A percentile compares a stretch with the other conserved stretches of the same genome.
Evolutionary conservation across 2,888 invertebrate genomes (phyloP).

Genomic region (Machimus rusticus): DNA sequence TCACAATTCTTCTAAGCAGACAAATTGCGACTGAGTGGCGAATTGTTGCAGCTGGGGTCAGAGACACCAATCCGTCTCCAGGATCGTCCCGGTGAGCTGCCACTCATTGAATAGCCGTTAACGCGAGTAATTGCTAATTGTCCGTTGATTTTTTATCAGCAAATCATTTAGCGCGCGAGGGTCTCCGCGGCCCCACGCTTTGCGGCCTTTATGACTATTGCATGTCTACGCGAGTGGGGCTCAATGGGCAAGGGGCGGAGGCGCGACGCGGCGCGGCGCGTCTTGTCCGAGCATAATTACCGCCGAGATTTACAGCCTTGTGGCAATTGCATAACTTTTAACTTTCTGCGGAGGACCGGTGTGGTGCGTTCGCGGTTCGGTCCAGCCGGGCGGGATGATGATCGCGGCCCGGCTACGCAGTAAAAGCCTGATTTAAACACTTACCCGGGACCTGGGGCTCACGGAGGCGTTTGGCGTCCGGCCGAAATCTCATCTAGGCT

Average conservation of each 20-base stretch:
- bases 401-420: neutral
- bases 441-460: neutral
- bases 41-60: neutral
- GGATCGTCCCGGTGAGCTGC: neutral
- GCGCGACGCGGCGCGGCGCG: neutral
- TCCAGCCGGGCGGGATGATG: neutral
- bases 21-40: neutral
- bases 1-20: neutral
- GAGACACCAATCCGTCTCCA: neutral
- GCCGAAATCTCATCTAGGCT: slow-evolving; percentile 30
- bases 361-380: neutral
- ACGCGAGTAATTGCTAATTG: neutral
- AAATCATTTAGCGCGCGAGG: neutral
- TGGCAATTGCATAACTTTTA: slow-evolving; percentile 22
- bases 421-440: neutral
- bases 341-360: neutral
- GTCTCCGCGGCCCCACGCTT: neutral
- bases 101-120: neutral
- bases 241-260: neutral
- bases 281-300: slow-evolving; percentile 42
- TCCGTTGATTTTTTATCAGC: neutral
- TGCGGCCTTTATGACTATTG: neutral
- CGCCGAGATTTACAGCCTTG: slow-evolving; percentile 29
- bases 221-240: neutral
- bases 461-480: neutral